Evolutionary conservation across 2,797 vertebrate species (phyloP).

Genomic region (Anableps anableps): DNA sequence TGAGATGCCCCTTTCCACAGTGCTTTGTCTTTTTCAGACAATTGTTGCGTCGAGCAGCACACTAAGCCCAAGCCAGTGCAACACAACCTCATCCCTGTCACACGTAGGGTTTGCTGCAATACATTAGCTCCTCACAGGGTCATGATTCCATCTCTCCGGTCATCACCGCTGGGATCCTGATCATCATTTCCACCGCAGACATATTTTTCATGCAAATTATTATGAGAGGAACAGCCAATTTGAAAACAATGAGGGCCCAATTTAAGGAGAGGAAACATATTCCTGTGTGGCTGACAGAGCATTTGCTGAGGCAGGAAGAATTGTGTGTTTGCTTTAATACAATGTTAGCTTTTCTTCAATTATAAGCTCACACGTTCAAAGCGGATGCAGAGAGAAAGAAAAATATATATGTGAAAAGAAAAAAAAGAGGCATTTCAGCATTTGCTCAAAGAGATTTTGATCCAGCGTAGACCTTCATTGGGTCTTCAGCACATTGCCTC

Average conservation of each 20-base stretch:
- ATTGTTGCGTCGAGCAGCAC: conserved; percentile 68
- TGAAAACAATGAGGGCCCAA: conserved; percentile 71
- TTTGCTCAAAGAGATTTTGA: conserved; percentile 37
- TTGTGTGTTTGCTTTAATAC: conserved; percentile 55
- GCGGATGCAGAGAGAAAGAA: neutral
- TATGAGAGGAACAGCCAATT: conserved; percentile 45
- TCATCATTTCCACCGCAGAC: conserved; percentile 73
- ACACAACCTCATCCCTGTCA: conserved; percentile 78
- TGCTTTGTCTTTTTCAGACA: conserved; percentile 82
- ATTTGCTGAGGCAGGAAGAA: conserved; percentile 65
- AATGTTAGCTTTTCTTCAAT: conserved; percentile 48
- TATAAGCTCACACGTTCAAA: conserved; percentile 55
- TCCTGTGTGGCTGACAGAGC: conserved; percentile 68
- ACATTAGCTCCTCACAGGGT: conserved; percentile 80
- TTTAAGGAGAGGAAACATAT: conserved; percentile 57
- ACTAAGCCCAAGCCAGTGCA: conserved; percentile 48
- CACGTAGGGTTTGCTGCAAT: conserved; percentile 73
- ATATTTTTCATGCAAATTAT: conserved; percentile 79
- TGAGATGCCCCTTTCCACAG: conserved; percentile 73
- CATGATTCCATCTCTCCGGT: conserved; percentile 72
- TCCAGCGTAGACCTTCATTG: neutral
- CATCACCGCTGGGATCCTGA: conserved; percentile 74
- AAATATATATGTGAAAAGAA: conserved; percentile 21
- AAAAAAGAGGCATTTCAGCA: conserved; percentile 32
- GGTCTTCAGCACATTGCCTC: conserved; percentile 23